Percentiles rank a stretch among this genome's conserved stretches.
These are phyloP conservation scores for Phoxinus phoxinus DNA, from an alignment of 2,113 vertebrate species.

Conservation along the genomic window DNA sequence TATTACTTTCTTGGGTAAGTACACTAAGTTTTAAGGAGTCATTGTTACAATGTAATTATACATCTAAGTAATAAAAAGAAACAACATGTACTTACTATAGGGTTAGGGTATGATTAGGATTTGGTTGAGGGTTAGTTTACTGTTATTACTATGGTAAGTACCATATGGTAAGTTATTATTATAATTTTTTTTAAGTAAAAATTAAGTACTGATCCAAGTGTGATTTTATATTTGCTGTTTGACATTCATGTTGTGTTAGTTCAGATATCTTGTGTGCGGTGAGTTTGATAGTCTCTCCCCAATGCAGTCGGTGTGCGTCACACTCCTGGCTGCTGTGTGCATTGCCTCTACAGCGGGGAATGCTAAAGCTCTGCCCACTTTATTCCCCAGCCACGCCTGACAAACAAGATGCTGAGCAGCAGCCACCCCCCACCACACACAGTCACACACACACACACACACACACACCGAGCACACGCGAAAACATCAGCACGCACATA, in stretches of 20 bases:
- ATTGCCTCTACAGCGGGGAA: conserved; percentile 40
- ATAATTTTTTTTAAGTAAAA: no score
- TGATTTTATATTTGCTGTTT: conserved; percentile 21
- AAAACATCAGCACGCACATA: background rate
- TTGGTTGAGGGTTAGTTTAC: no score
- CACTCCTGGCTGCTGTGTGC: conserved; percentile 3
- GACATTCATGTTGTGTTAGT: background rate
- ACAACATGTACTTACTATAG: no score
- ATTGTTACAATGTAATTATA: no score
- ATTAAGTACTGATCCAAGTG: background rate
- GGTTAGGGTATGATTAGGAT: no score
- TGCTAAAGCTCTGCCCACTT: conserved; percentile 31
- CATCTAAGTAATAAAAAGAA: no score
- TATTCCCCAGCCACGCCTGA: conserved; percentile 4
- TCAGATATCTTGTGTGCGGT: background rate
- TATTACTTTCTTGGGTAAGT: no score
- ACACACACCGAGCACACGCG: background rate
- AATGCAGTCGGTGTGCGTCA: background rate
- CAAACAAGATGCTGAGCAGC: conserved; percentile 33
- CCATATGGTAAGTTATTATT: no score
- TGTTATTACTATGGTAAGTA: no score
- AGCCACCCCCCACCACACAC: background rate
- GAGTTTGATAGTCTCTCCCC: background rate
- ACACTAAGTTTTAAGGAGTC: no score
- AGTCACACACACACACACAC: background rate